phyloP scores from a whole-genome alignment of 2,797 vertebrate species.

The Gadopsis marmoratus region DNA sequence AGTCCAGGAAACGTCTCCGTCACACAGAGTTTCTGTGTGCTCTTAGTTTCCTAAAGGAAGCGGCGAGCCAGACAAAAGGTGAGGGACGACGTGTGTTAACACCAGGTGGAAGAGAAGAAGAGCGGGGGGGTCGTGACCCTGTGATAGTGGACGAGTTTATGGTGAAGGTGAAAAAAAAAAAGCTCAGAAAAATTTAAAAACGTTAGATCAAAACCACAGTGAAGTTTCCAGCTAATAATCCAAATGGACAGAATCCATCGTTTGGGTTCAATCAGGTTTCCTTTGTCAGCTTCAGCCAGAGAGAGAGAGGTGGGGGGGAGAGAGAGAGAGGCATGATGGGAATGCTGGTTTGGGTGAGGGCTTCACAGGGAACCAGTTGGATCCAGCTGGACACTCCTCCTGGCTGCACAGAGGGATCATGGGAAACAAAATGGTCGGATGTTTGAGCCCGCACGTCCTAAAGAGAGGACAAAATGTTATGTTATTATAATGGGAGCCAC shows the following conservation, averaged over 20 bases:
- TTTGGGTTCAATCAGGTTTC: conserved; percentile 10
- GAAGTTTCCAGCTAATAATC: conserved; percentile 20
- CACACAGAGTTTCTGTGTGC: not conserved
- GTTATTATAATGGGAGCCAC: too few relatives aligned
- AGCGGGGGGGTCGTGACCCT: not conserved
- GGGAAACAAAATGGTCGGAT: conserved; percentile 37
- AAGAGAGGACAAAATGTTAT: not conserved
- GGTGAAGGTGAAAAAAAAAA: not conserved
- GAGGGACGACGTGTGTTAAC: not conserved
- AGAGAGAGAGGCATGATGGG: conserved; percentile 25
- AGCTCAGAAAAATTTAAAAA: not conserved
- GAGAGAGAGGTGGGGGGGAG: too few relatives aligned
- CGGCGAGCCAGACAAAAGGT: not conserved
- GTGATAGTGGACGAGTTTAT: not conserved
- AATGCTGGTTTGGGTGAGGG: not conserved
- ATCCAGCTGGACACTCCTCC: conserved; percentile 8
- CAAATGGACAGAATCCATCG: conserved; percentile 31
- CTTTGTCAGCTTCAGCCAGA: not conserved
- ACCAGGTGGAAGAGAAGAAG: not conserved
- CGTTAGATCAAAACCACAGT: not conserved
- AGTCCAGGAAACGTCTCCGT: conserved; percentile 26
- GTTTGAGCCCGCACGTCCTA: conserved; percentile 19
- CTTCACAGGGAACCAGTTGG: conserved; percentile 35
- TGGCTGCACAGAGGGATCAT: conserved; percentile 44
- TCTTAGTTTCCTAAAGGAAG: conserved; percentile 25